Percentiles rank a stretch among this genome's conserved stretches.
phyloP scores from a whole-genome alignment of 2,888 invertebrate species.

The Mythimna albipuncta region DNA sequence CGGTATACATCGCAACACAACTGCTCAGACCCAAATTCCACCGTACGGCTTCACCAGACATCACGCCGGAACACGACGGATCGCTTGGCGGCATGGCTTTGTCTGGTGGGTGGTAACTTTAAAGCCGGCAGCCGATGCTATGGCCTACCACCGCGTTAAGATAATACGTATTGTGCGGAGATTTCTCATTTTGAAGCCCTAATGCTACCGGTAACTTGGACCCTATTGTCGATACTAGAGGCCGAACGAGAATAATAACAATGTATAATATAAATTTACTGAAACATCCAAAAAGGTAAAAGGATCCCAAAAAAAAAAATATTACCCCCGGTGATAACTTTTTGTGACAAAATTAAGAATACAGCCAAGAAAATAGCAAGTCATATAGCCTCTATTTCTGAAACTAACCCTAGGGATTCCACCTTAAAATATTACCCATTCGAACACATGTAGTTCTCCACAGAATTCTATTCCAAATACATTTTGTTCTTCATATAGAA shows the following conservation, averaged over 20 bases:
- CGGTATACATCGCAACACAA: too few relatives aligned
- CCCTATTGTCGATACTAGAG: not conserved
- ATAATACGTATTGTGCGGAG: too few relatives aligned
- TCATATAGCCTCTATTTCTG: not conserved
- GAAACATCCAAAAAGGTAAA: not conserved
- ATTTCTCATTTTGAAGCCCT: too few relatives aligned
- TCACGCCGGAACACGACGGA: too few relatives aligned
- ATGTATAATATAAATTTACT: not conserved
- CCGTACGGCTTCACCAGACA: too few relatives aligned
- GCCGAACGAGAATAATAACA: not conserved
- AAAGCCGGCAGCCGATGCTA: too few relatives aligned
- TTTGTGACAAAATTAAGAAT: slow-evolving; percentile 1
- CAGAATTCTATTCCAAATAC: slow-evolving; percentile 19
- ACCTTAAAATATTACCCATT: slow-evolving; percentile 7
- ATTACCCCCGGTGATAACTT: not conserved
- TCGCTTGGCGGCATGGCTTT: too few relatives aligned
- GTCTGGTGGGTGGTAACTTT: too few relatives aligned
- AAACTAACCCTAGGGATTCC: slow-evolving; percentile 12
- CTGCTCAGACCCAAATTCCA: too few relatives aligned
- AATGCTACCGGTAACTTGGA: too few relatives aligned
- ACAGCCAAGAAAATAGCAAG: slow-evolving; percentile 3
- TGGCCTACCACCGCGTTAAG: too few relatives aligned
- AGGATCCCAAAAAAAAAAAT: not conserved
- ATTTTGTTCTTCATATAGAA: slow-evolving; percentile 33
- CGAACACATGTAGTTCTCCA: slow-evolving; percentile 14